Evolutionary conservation across 2,797 vertebrate genomes (phyloP), one percentile per base, ranked within the genome.

Genomic region (Nasua narica): DNA sequence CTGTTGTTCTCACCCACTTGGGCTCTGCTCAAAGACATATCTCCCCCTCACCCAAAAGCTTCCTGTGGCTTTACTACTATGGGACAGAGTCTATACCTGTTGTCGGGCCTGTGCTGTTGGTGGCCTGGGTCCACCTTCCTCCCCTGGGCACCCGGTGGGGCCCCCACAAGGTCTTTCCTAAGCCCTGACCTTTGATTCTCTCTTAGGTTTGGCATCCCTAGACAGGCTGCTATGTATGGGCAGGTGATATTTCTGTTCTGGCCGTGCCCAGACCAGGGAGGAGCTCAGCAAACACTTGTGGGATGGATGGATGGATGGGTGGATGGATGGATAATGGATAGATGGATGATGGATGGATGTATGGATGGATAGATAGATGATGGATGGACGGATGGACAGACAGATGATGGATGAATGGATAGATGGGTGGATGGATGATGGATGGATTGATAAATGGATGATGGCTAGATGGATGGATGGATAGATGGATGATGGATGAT

Each of bases 141-240:
- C 52, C 37, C 48, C 3, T 43, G 7, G 5, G 43, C 43, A 21
- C 21, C 54, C 8, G 0, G 12, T 21, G 8, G 46, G 23, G 18
- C 19, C 5, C 19, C 6, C 72, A 3, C 1, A 0, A 0, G 27
- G 14, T 62, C 32, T 65, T 56, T 46, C 16, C 2, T 84, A 8
- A 88, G 5, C 79, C 60, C 60, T 43, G 48, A 58, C 21, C 76
- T 7, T 56, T 3, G 2, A 3, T 2, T 11, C 13, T 15, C 56
- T 37, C 90, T 85, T 25, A 4, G 10, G 10, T 13, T 2, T 23
- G 8, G 35, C 19, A 87, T 35, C 56, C 37, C 7, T 40, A 46
- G 50, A 74, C 37, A 29, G 23, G 14, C 56, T 21, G 9, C 7
- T 13, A 35, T 1, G 0, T 19, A 46, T 14, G 35, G 35, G 70